Evolutionary conservation across 2,113 vertebrate genomes (phyloP).

Genomic region (Triplophysa dalaica): DNA sequence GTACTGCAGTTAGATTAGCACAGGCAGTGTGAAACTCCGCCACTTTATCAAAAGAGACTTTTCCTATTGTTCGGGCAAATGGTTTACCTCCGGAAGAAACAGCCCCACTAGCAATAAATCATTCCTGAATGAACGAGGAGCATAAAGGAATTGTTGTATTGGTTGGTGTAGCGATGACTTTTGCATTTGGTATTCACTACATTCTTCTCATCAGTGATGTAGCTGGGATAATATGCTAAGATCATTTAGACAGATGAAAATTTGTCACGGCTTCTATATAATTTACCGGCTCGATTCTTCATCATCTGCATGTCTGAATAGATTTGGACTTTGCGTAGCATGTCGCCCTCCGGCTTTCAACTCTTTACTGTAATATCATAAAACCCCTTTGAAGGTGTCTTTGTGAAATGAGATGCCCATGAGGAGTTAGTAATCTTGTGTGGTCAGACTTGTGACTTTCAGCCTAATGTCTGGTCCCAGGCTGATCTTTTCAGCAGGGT

Average conservation of each 20-base stretch:
- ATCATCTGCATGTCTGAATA: conserved; percentile 1
- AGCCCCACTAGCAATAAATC: conserved; percentile 47
- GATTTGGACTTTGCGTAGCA: neutral
- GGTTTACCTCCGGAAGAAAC: conserved; percentile 15
- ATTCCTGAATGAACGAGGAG: neutral
- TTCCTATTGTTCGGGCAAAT: conserved; percentile 36
- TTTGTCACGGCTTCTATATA: conserved; percentile 15
- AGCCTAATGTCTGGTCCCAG: too few species aligned
- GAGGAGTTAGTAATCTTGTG: too few species aligned
- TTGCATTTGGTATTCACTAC: conserved; percentile 23
- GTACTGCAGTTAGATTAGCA: neutral
- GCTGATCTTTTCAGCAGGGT: too few species aligned
- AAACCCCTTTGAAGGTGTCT: neutral
- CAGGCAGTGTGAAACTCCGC: neutral
- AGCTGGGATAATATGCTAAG: neutral
- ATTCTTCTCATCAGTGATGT: conserved; percentile 5
- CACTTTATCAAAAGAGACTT: conserved; percentile 29
- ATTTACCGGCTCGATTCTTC: neutral
- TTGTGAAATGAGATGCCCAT: neutral
- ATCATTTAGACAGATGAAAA: neutral
- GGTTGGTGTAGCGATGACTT: conserved; percentile 46
- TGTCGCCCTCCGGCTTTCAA: neutral
- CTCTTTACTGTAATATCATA: neutral
- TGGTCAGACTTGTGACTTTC: too few species aligned
- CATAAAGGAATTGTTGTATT: conserved; percentile 51